A percentile compares a stretch with the other conserved stretches of the same genome.
These are phyloP conservation scores for Liodrosophila aerea DNA, from an alignment of 2,888 invertebrate genomes.

Conservation along the genomic window DNA sequence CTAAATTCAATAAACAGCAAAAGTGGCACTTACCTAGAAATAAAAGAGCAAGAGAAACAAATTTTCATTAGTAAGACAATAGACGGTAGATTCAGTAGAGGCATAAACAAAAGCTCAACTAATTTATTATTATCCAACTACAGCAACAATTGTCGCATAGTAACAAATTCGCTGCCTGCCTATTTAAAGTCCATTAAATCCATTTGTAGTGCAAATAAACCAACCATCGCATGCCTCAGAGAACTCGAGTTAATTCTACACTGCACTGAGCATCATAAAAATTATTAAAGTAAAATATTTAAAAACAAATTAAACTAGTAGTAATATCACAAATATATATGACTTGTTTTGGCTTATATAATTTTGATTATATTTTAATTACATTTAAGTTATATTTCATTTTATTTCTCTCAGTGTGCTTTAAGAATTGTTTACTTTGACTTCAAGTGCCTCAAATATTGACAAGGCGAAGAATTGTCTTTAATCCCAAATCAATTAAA, in stretches of 20 bases:
- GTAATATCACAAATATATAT: too few species aligned
- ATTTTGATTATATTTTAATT: too few species aligned
- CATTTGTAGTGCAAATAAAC: slow-evolving; percentile 15
- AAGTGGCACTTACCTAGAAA: slow-evolving; percentile 56
- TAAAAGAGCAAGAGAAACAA: slow-evolving; percentile 27
- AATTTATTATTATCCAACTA: slow-evolving; percentile 27
- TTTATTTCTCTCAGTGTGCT: background rate
- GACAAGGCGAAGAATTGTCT: slow-evolving; percentile 33
- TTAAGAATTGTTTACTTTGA: background rate
- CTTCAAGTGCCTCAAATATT: slow-evolving; percentile 52
- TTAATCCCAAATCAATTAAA: slow-evolving; percentile 52
- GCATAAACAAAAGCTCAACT: slow-evolving; percentile 19
- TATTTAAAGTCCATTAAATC: slow-evolving; percentile 39
- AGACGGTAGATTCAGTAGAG: too few species aligned
- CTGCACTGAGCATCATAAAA: too few species aligned
- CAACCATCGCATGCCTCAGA: too few species aligned
- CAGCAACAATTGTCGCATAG: slow-evolving; percentile 9
- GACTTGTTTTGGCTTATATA: too few species aligned
- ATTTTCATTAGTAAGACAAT: slow-evolving; percentile 29
- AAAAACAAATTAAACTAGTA: too few species aligned
- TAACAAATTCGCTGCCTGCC: slow-evolving; percentile 12
- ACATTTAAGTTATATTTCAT: too few species aligned
- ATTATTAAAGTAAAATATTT: too few species aligned
- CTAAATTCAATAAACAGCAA: background rate
- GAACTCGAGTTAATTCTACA: too few species aligned